Evolutionary conservation across 2,888 invertebrate genomes (phyloP), one percentile per base, ranked within the genome.

Genomic region (Phaedon cochleariae): DNA sequence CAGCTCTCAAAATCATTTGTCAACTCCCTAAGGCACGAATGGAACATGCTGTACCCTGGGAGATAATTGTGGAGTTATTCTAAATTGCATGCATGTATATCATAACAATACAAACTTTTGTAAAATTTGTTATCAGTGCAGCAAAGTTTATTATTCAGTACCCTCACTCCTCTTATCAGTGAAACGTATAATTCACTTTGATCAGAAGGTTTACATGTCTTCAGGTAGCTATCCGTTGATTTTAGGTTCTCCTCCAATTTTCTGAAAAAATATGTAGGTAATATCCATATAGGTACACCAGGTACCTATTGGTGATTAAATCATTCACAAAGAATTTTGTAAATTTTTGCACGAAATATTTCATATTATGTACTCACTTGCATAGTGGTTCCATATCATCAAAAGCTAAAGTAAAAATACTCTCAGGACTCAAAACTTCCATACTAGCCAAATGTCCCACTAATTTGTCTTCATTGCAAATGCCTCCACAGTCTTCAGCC

Each of bases 351-450:
- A n/a, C n/a, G n/a, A n/a, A n/a, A n/a, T n/a, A n/a, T n/a, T n/a
- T n/a, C n/a, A n/a, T n/a, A n/a, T n/a, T n/a, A n/a, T n/a, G n/a
- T n/a, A n/a, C n/a, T n/a, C n/a, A 83, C 82, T 76, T 79, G 79
- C 85, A 85, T 46, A 82, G 72, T 73, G 74, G 20, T 70, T 82
- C 65, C 37, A 85, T 55, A 41, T 84, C 80, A 5, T 83, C 80
- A 34, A 81, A 74, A 0, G 86, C 75, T 31, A 87, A 73, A 64
- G 83, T 77, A 1, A 87, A 77, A 62, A 88, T 85, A 41, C 85
- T 83, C 75, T 88, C 87, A 0, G 87, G 87, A 78, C 85, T 86
- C 15, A 85, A 84, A 4, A 85, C 82, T 75, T 86, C 85, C 52
- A 86, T 78, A 61, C 85, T 82, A 0, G 87, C 87, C 67, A 87